Evolutionary conservation across 2,113 vertebrate genomes (phyloP), one percentile per base, ranked within the genome.

Genomic region (Lasiurus cinereus): DNA sequence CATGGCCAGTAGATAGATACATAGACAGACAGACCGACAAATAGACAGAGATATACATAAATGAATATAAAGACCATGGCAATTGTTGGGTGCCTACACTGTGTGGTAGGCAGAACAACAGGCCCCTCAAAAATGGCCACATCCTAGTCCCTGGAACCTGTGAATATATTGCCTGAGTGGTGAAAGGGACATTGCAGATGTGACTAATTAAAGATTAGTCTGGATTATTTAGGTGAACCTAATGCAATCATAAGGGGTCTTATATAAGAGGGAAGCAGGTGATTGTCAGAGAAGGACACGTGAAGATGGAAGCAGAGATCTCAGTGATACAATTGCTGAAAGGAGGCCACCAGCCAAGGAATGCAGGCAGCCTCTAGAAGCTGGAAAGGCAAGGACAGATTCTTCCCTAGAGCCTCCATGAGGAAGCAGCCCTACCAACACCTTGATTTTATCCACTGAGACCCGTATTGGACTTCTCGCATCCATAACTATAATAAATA

Each of bases 151-250:
- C 67, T 48, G 16, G 3, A 91, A 90, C 21, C 59, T 69, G 16
- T 89, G 19, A 70, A 69, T 66, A 22, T 59, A 18, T 64, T 86
- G 48, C n/a, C 54, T 80, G 76, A 87, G 76, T 91, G 70, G 33
- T 85, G n/a, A 94, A 91, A 88, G 33, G 46, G 77, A 67, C 14
- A 93, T 94, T 69, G 29, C 27, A 70, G 18, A 39, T n/a, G 12
- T 84, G n/a, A 94, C 36, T 91, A 90, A 83, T 92, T 70, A 91
- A 79, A 50, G 18, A 48, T 74, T 89, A 78, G 22, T 31, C 64
- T 70, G 24, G 43, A 87, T 79, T 89, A 80, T 83, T 56, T 64
- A 90, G 3, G 13, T 76, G 29, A 83, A n/a, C 10, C 18, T 70
- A 89, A 15, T 91, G 31, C 64, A 79, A 83, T 85, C 24, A 67